These are phyloP conservation scores for Xiphorhynchus elegans DNA, from an alignment of 2,113 vertebrate genomes.

Conservation along the genomic window DNA sequence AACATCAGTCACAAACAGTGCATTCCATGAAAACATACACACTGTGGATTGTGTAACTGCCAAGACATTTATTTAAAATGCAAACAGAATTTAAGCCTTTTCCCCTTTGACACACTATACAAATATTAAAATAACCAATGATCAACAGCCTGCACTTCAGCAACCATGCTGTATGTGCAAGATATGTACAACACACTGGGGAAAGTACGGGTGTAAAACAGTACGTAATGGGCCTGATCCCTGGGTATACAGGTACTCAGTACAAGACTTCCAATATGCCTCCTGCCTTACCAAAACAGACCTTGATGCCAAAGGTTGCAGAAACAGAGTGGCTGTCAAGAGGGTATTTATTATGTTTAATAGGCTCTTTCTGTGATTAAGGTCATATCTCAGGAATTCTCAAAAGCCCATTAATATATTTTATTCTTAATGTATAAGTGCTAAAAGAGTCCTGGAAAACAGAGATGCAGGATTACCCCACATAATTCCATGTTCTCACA, in stretches of 20 bases:
- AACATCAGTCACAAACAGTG: neutral
- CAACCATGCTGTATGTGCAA: neutral
- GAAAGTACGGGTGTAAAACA: neutral
- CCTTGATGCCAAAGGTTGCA: neutral
- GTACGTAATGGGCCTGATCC: neutral
- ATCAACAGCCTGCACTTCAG: neutral
- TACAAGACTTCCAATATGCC: neutral
- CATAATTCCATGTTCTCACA: neutral
- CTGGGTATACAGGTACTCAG: neutral
- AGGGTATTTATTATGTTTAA: neutral
- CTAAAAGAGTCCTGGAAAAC: neutral
- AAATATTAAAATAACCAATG: neutral
- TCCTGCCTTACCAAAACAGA: neutral
- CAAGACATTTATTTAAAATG: slow-evolving; percentile 20
- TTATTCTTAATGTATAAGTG: slow-evolving; percentile 21
- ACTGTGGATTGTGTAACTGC: neutral
- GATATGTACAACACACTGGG: neutral
- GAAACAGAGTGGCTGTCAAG: neutral
- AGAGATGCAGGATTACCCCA: neutral
- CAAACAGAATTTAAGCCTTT: slow-evolving; percentile 18
- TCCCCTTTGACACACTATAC: neutral
- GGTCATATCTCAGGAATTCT: slow-evolving; percentile 11
- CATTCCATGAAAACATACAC: neutral
- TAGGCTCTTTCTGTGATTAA: neutral
- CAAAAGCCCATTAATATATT: slow-evolving; percentile 13